phyloP scores from a whole-genome alignment of 2,888 invertebrate species.

The Hirtodrosophila duncani region DNA sequence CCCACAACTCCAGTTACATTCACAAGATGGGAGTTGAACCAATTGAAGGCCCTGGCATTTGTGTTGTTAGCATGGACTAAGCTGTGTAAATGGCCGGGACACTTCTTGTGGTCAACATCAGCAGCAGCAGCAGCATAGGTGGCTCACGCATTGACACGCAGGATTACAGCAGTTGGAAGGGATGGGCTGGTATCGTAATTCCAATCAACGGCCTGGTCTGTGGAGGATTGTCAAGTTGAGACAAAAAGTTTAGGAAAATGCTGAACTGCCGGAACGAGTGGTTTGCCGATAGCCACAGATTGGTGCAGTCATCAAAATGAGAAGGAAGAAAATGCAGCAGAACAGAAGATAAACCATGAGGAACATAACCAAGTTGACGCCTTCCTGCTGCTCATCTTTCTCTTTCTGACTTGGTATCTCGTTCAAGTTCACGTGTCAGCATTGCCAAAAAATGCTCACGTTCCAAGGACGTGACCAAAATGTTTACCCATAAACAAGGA shows the following conservation, averaged over 20 bases:
- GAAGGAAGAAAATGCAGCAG: conserved; percentile 35
- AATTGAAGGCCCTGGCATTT: background rate
- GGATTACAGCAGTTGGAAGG: conserved; percentile 29
- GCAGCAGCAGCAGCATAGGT: conserved; percentile 16
- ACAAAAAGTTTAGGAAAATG: conserved; percentile 21
- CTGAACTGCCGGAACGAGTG: conserved; percentile 6
- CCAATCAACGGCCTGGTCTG: conserved; percentile 17
- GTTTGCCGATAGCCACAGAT: conserved; percentile 11
- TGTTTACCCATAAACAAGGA: conserved; percentile 56
- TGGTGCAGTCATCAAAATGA: conserved; percentile 29
- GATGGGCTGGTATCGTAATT: conserved; percentile 42
- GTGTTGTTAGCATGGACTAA: conserved; percentile 18
- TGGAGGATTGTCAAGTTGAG: conserved; percentile 8
- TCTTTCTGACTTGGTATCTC: conserved; percentile 2
- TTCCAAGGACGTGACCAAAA: conserved; percentile 58
- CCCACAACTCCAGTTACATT: background rate
- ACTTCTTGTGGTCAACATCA: conserved; percentile 7
- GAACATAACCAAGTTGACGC: conserved; percentile 3
- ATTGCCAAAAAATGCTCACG: conserved; percentile 66
- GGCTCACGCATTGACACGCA: conserved; percentile 30
- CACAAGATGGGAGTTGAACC: background rate
- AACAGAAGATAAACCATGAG: background rate
- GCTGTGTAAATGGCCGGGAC: conserved; percentile 27
- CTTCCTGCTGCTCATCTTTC: background rate
- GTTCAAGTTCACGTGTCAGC: conserved; percentile 33